Percentiles rank a stretch among this genome's conserved stretches.
Conservation (phyloP, 2,888 invertebrate genomes). For the Stegana nigrithorax region DNA sequence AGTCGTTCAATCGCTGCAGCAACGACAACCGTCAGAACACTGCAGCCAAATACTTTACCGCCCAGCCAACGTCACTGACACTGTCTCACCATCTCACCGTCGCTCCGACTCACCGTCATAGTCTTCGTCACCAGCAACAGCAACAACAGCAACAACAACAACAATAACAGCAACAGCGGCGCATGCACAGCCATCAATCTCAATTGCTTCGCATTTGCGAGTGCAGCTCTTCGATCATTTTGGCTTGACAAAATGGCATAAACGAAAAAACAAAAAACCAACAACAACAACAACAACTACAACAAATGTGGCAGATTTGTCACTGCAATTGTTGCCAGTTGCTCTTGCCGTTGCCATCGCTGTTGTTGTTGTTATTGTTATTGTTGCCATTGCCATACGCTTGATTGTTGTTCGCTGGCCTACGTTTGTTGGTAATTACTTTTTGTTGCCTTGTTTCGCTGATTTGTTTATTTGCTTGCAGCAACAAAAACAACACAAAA, state of each 20-base stretch:
- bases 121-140: too few relatives aligned
- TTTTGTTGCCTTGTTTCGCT: conserved; percentile 32
- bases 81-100: too few relatives aligned
- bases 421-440: conserved; percentile 50
- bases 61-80: too few relatives aligned
- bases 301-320: conserved; percentile 55
- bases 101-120: conserved; percentile 45
- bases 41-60: too few relatives aligned
- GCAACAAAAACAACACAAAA: neutral
- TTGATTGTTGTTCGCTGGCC: conserved; percentile 18
- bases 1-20: conserved; percentile 37
- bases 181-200: conserved; percentile 51
- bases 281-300: conserved; percentile 15
- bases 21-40: conserved; percentile 46
- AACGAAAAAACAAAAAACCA: conserved; percentile 7
- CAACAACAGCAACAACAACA: too few relatives aligned
- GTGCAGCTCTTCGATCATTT: conserved; percentile 59
- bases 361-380: conserved; percentile 33
- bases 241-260: conserved; percentile 42
- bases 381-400: conserved; percentile 19
- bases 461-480: conserved; percentile 19
- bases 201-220: conserved; percentile 60
- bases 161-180: conserved; percentile 33
- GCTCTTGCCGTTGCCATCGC: conserved; percentile 19
- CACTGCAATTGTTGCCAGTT: conserved; percentile 47